Base-by-base conservation (phyloP, 1,140 invertebrate genomes). In the Venturia canescens region DNA sequence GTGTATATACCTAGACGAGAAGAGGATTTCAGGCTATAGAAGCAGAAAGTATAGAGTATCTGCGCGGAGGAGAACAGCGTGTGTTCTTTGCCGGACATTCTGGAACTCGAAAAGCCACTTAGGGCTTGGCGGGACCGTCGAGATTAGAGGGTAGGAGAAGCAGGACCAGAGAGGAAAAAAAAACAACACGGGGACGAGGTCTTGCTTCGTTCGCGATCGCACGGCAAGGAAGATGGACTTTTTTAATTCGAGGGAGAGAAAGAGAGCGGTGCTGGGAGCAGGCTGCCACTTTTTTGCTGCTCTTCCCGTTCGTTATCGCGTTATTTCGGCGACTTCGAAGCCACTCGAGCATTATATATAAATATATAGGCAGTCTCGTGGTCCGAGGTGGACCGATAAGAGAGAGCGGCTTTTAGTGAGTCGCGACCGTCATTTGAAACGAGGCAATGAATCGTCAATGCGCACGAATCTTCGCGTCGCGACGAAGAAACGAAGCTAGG, bases 81-180 rank as follows among this genome's bases (percentile, higher is more conserved):
- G 72, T 3, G 48, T 76, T 76, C 72, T 34, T 57, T 60, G 70
- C 66, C 71, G 79, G 83, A 83, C 83, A 84, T 86, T 86, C 83
- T 83, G 82, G 81, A 87, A 89, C 89, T 90, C 87, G 88, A 88
- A 90, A 90, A 90, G 80, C 87, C 89, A 90, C 89, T 90, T 90
- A 90, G 86, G 78, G 79, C 83, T 82, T 82, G 83, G 70, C 83
- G 83, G 70, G 84, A 79, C 74, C 81, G 79, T 76, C 29, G 78
- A 90, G 89, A 90, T 90, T 90, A 90, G 88, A 89, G 87, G 84
- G 87, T 80, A 89, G 80, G 76, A n/a, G n/a, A 31, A 48, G 38
- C 21, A 48, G 38, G 34, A 60, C 44, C 29, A 31, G 7, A 18
- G 21, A 9, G 27, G 11, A 74, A 16, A 74, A 50, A 72, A 72